Conservation (phyloP, 2,113 vertebrate species). For the Argyrosomus japonicus region DNA sequence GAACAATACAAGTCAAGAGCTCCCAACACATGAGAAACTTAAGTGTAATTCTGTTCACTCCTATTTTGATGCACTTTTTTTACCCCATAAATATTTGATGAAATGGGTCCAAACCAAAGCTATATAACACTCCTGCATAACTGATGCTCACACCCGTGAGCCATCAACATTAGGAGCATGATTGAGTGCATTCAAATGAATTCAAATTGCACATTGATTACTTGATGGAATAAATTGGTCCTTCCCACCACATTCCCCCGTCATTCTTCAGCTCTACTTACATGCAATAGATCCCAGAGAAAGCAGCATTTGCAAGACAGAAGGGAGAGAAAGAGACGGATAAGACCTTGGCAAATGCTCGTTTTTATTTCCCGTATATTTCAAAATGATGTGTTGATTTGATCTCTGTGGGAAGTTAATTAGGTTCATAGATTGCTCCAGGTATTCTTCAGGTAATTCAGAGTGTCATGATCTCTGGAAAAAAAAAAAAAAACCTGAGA, state of each 20-base stretch:
- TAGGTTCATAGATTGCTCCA: conserved; percentile 91
- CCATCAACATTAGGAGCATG: conserved; percentile 96
- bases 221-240: conserved; percentile 87
- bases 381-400: conserved; percentile 80
- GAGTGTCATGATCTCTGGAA: conserved; percentile 88
- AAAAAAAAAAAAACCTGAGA: conserved; percentile 61
- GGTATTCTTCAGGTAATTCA: conserved; percentile 92
- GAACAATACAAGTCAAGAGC: conserved; percentile 81
- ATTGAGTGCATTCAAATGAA: conserved; percentile 99
- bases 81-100: conserved; percentile 98
- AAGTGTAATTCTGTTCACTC: conserved; percentile 94
- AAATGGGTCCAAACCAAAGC: conserved; percentile 96
- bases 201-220: conserved; percentile 98
- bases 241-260: conserved; percentile 32
- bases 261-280: conserved; percentile 71
- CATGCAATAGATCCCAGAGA: conserved; percentile 78
- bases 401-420: conserved; percentile 90
- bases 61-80: conserved; percentile 98
- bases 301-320: conserved; percentile 77
- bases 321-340: conserved; percentile 57
- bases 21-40: conserved; percentile 90
- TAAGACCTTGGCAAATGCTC: conserved; percentile 64
- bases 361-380: conserved; percentile 66
- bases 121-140: conserved; percentile 98
- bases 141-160: conserved; percentile 94